Evolutionary conservation across 2,113 vertebrate genomes (phyloP).

Genomic region (Passer montanus): DNA sequence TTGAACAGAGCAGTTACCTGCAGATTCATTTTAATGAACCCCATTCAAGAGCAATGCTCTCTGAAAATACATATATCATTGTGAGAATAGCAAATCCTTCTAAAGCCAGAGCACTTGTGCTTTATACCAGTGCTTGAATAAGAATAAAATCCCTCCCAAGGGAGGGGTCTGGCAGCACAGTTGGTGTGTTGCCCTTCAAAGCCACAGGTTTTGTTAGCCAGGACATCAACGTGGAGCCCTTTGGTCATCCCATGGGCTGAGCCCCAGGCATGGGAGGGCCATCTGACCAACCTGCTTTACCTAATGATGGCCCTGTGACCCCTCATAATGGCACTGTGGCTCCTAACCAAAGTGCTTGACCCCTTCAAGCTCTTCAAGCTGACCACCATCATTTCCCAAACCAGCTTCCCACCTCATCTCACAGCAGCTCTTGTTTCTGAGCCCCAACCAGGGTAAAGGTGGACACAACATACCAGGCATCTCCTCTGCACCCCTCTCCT

Average conservation of each 20-base stretch:
- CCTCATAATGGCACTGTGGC: not conserved
- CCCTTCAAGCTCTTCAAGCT: not conserved
- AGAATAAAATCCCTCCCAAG: not conserved
- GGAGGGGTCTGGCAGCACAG: not conserved
- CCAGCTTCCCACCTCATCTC: not conserved
- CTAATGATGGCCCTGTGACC: rapidly evolving
- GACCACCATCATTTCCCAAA: not conserved
- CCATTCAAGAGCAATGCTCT: not conserved
- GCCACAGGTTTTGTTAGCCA: not conserved
- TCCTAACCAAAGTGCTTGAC: not conserved
- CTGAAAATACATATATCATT: not conserved
- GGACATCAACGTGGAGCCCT: not conserved
- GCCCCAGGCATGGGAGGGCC: not conserved
- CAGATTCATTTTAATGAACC: not conserved
- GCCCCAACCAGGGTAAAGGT: not conserved
- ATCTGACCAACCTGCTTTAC: not conserved
- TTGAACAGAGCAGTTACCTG: conserved; percentile 3
- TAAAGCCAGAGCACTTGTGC: not conserved
- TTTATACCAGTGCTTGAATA: not conserved
- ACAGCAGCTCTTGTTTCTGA: not conserved
- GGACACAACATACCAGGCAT: not conserved
- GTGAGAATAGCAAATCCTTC: conserved; percentile 7
- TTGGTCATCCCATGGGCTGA: not conserved
- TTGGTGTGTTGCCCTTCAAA: not conserved
- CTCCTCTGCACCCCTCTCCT: not conserved